phyloP scores from a whole-genome alignment of 2,113 vertebrate species.

The Phyllostomus discolor region DNA sequence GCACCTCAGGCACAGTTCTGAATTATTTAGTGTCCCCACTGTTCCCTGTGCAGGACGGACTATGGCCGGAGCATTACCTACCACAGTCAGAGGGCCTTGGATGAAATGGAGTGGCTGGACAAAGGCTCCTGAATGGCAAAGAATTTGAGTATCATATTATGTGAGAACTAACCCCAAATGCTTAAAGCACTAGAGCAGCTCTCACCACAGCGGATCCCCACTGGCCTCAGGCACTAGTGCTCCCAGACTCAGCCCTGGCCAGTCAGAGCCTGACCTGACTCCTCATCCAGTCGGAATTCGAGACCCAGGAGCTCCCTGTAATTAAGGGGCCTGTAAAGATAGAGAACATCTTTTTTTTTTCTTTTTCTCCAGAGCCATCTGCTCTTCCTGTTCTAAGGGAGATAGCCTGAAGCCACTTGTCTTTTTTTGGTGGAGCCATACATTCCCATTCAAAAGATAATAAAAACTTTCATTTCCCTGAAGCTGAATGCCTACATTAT shows the following conservation, averaged over 20 bases:
- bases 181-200: background rate
- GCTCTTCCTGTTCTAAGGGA: background rate
- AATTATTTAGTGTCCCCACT: background rate
- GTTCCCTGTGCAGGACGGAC: background rate
- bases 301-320: background rate
- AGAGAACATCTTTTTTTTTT: background rate
- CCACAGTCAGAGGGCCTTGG: background rate
- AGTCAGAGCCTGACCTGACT: background rate
- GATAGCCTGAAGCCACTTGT: background rate
- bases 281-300: background rate
- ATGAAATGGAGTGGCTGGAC: background rate
- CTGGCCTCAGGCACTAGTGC: too few relatives aligned
- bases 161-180: background rate
- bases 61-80: background rate
- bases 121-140: background rate
- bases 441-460: background rate
- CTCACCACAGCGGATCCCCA: too few relatives aligned
- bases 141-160: background rate
- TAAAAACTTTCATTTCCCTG: background rate
- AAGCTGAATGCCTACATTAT: background rate
- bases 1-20: slow-evolving; percentile 11
- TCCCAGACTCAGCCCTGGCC: background rate
- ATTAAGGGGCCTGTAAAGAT: background rate
- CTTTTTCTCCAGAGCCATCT: background rate
- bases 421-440: background rate